These are phyloP conservation scores for Phaethon lepturus DNA, from an alignment of 2,113 vertebrate species.

Conservation along the genomic window DNA sequence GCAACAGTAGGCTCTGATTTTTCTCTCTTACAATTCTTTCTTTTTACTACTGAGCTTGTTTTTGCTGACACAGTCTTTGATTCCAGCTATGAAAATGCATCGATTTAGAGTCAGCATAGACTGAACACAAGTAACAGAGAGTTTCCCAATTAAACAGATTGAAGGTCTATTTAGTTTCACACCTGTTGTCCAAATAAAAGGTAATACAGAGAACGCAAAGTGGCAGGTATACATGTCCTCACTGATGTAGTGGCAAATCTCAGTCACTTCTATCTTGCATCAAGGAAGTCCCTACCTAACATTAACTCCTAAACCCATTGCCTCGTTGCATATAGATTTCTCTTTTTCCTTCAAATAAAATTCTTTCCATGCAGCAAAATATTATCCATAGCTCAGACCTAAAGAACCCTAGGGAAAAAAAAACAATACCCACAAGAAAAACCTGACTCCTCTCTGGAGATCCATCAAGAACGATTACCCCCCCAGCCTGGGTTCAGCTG, in stretches of 20 bases:
- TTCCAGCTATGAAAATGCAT: neutral
- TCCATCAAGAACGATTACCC: neutral
- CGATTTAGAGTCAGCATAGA: neutral
- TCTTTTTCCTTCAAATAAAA: neutral
- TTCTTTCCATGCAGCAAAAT: neutral
- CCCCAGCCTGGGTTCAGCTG: neutral
- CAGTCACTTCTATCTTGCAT: neutral
- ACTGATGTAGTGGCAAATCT: neutral
- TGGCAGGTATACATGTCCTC: neutral
- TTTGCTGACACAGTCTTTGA: neutral
- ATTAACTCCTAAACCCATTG: neutral
- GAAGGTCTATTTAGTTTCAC: neutral
- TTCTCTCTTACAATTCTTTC: neutral
- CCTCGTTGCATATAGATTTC: neutral
- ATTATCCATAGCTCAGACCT: neutral
- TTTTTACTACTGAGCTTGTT: neutral
- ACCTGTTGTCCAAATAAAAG: neutral
- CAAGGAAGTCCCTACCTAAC: neutral
- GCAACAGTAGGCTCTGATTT: neutral
- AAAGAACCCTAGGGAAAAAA: neutral
- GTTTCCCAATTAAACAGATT: neutral
- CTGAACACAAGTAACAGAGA: neutral
- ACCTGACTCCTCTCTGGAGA: neutral
- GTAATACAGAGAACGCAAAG: neutral
- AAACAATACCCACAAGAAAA: neutral